These are phyloP conservation scores for Canis aureus DNA, from an alignment of 2,113 vertebrate species.

Conservation along the genomic window DNA sequence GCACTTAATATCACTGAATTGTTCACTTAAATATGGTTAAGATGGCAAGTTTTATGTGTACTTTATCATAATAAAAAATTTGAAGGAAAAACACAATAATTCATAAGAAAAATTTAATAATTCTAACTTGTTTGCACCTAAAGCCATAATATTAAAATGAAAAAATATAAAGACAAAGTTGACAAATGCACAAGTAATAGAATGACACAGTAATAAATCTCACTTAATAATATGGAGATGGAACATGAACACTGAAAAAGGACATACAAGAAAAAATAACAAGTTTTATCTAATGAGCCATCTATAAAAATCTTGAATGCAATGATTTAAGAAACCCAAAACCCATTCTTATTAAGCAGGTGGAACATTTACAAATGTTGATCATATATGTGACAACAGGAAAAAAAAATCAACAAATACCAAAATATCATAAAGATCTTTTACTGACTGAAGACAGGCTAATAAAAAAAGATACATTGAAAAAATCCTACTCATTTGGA, in stretches of 20 bases:
- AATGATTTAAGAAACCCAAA: background rate
- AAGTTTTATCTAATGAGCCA: background rate
- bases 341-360: background rate
- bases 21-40: background rate
- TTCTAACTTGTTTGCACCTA: background rate
- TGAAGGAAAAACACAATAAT: background rate
- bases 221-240: background rate
- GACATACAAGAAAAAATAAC: background rate
- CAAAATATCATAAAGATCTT: background rate
- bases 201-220: background rate
- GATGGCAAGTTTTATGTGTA: background rate
- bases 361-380: background rate
- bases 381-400: background rate
- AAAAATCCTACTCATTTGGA: background rate
- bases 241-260: background rate
- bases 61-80: background rate
- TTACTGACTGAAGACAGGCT: background rate
- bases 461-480: background rate
- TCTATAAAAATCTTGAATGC: background rate
- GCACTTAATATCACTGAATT: background rate
- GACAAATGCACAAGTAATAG: background rate
- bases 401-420: background rate
- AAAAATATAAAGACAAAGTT: background rate
- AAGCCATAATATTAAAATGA: background rate
- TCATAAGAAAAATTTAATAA: background rate